Evolutionary conservation across 2,888 invertebrate species (phyloP).

Genomic region (Eristalinus aeneus): DNA sequence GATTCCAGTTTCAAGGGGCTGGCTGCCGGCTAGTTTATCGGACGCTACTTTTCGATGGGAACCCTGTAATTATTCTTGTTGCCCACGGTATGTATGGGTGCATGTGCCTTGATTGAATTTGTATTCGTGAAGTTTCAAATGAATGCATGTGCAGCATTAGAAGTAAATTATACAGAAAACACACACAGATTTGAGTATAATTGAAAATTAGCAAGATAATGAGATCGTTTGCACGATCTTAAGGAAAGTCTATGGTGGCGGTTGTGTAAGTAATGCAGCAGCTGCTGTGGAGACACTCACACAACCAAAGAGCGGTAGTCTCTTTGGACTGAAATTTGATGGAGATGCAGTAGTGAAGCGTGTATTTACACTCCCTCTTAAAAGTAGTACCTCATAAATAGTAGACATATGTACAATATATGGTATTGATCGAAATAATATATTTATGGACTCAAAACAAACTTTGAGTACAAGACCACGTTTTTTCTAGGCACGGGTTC

Average conservation of each 20-base stretch:
- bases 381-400: no score
- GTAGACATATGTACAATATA: no score
- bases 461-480: no score
- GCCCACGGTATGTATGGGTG: neutral
- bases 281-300: neutral
- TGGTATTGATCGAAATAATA: no score
- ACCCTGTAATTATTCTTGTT: slow-evolving; percentile 37
- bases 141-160: neutral
- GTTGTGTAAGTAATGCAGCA: neutral
- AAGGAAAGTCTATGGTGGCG: neutral
- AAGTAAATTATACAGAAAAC: neutral
- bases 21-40: slow-evolving; percentile 3
- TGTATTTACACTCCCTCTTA: no score
- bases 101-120: neutral
- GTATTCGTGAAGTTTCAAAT: slow-evolving; percentile 14
- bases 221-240: slow-evolving; percentile 51
- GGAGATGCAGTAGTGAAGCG: no score
- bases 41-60: slow-evolving; percentile 6
- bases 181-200: neutral
- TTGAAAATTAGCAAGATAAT: slow-evolving; percentile 18
- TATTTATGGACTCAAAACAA: no score
- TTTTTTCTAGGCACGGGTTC: no score
- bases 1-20: neutral
- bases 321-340: no score
- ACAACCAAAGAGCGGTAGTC: no score